Percentiles rank a stretch among this genome's conserved stretches.
Conservation (phyloP, 2,113 vertebrate species). For the Istiophorus platypterus region DNA sequence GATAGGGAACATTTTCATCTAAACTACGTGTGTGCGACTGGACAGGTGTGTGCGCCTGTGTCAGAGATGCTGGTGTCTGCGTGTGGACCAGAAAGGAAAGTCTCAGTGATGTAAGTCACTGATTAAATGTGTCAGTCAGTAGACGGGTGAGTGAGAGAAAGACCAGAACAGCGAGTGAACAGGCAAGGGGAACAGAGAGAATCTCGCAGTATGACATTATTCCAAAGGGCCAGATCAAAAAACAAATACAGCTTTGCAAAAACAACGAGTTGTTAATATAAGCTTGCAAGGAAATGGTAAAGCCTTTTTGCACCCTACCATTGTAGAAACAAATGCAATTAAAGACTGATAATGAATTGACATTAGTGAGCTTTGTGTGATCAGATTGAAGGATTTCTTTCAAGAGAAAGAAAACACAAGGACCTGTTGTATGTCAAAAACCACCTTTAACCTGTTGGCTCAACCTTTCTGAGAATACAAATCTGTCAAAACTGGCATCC, state of each 20-base stretch:
- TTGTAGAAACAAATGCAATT: neutral
- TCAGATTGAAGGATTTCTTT: neutral
- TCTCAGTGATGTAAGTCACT: constrained; percentile 45
- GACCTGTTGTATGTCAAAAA: neutral
- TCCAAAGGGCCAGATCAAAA: constrained; percentile 27
- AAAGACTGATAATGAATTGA: neutral
- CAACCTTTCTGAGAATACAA: constrained; percentile 4
- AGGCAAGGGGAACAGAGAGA: constrained; percentile 13
- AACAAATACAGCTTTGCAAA: constrained; percentile 33
- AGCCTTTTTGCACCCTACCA: neutral
- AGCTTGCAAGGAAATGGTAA: neutral
- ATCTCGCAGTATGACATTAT: constrained; percentile 17
- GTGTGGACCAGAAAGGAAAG: constrained; percentile 10
- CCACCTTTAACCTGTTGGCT: constrained; percentile 12
- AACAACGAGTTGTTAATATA: constrained; percentile 8
- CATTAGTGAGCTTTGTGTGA: neutral
- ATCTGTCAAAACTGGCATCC: constrained; percentile 47
- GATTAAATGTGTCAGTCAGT: constrained; percentile 73
- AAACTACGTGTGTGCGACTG: constrained; percentile 43
- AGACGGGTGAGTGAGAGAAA: constrained; percentile 39
- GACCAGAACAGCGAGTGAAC: neutral
- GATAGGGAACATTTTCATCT: constrained; percentile 65
- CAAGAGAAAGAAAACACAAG: neutral
- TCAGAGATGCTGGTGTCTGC: constrained; percentile 6
- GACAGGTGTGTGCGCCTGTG: neutral